Evolutionary conservation across 2,888 invertebrate species (phyloP), one percentile per base, ranked within the genome.

Genomic region (Glyphotaelius pellucidus): DNA sequence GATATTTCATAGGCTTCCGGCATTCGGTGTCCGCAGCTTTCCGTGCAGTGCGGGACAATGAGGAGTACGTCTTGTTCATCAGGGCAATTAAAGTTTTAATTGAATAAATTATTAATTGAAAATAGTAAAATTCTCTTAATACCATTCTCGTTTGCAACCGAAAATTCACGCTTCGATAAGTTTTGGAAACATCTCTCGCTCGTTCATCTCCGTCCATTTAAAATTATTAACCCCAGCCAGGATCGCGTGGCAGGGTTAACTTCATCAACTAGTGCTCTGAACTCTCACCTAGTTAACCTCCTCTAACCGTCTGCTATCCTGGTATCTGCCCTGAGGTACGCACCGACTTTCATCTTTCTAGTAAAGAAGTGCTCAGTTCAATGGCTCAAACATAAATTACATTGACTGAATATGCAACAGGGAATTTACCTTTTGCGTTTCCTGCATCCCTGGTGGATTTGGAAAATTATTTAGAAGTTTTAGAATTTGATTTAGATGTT

Each of bases 201-300:
- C 25, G 67, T 67, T 67, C 67, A 67, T n/a, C 67, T 67, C 9
- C 9, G 67, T 67, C 25, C 25, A 67, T 67, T 67, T 67, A 67
- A 67, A 67, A 67, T 67, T 67, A 67, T 67, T 25, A 67, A 67
- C 31, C 85, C 25, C 31, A 42, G 35, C 35, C n/a, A 38, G n/a
- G 38, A n/a, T 19, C 85, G 35, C 42, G 19, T 85, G n/a, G 14
- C 35, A n/a, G 85, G 85, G 85, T 85, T 85, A 85, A 38, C 85
- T 85, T 85, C 35, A 85, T 85, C 85, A 85, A 85, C 42, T 42
- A 38, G 35, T 38, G 38, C 85, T 38, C 85, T 85, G 67, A 67
- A 67, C 67, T 67, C 9, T 67, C 67, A 67, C 67, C 67, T 67
- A 67, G 67, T 67, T 35, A 38, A 85, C 25, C 85, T 38, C 85